These are phyloP conservation scores for Microtus richardsoni DNA, from an alignment of 2,113 vertebrate genomes.

Conservation along the genomic window DNA sequence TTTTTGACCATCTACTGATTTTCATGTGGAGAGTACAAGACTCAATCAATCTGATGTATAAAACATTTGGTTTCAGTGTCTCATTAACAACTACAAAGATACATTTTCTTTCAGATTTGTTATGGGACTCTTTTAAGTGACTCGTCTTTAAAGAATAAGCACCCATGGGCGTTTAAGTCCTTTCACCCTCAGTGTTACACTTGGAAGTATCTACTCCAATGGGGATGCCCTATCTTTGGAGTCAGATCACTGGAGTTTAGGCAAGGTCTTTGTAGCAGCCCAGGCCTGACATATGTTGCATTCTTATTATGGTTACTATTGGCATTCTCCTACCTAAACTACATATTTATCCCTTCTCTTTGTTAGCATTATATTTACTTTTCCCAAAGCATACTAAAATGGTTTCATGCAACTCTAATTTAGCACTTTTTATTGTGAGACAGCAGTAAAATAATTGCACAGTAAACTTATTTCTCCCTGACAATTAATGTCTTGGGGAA, in stretches of 20 bases:
- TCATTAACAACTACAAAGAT: not conserved
- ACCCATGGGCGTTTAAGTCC: not conserved
- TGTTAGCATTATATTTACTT: not conserved
- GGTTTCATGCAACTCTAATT: not conserved
- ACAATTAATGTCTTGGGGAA: not conserved
- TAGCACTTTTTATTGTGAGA: not conserved
- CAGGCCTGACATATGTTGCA: not conserved
- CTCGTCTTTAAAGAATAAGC: not conserved
- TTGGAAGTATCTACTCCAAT: not conserved
- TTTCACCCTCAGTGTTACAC: not conserved
- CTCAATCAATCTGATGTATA: accelerated
- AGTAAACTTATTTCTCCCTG: not conserved
- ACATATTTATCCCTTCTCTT: not conserved
- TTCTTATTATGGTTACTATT: not conserved
- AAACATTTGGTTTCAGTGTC: not conserved
- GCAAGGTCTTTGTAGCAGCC: not conserved
- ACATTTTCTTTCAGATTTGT: not conserved
- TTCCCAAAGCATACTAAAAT: not conserved
- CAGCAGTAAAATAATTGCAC: not conserved
- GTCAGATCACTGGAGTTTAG: not conserved
- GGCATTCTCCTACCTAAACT: not conserved
- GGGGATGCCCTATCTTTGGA: not conserved
- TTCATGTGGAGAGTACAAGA: not conserved
- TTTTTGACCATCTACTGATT: not conserved
- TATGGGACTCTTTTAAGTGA: not conserved